Percentiles rank a stretch among this genome's conserved stretches.
These are phyloP conservation scores for Cephus spinipes DNA, from an alignment of 2,888 invertebrate species.

Conservation along the genomic window DNA sequence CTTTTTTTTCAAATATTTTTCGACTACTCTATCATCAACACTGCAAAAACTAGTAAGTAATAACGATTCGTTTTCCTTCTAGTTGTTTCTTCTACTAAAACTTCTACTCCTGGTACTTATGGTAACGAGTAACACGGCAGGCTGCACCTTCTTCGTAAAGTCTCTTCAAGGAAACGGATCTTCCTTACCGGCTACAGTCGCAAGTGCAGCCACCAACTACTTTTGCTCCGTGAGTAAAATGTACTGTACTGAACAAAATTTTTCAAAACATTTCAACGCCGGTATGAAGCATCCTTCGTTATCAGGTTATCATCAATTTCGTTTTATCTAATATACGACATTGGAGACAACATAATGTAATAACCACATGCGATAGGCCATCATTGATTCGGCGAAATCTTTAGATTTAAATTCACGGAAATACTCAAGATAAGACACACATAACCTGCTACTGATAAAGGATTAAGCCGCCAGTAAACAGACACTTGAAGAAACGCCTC, in stretches of 20 bases:
- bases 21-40: too few species aligned
- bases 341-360: neutral
- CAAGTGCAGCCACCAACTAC: conserved; percentile 75
- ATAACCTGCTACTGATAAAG: neutral
- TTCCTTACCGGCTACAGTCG: conserved; percentile 74
- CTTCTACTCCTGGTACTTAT: conserved; percentile 66
- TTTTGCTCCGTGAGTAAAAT: conserved; percentile 72
- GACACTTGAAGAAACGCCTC: too few species aligned
- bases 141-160: conserved; percentile 74
- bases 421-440: neutral
- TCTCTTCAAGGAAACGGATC: conserved; percentile 72
- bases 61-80: conserved; percentile 24
- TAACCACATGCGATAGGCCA: neutral
- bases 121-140: conserved; percentile 73
- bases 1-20: too few species aligned
- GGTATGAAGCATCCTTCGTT: neutral
- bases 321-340: neutral
- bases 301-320: neutral
- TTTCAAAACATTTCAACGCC: neutral
- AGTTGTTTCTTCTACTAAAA: conserved; percentile 50
- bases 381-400: neutral
- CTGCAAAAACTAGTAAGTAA: neutral
- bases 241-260: neutral
- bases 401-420: neutral
- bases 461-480: too few species aligned